phyloP scores from a whole-genome alignment of 2,797 vertebrate genomes.

The Eremophila alpestris region DNA sequence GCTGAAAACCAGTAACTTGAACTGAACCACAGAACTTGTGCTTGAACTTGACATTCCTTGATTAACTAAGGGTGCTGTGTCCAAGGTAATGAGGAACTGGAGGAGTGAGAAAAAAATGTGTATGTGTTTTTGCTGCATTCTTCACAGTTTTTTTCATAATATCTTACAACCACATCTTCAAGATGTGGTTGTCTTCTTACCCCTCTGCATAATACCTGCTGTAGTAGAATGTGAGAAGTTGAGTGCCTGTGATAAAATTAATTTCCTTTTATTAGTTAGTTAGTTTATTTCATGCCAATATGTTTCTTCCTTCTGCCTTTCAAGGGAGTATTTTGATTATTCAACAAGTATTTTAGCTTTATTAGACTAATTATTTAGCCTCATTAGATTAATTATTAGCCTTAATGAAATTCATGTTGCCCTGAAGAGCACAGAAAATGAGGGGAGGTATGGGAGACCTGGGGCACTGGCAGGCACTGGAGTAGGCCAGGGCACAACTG shows the following conservation, averaged over 20 bases:
- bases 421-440: background rate
- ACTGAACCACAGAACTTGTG: background rate
- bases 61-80: background rate
- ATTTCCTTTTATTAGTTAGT: conserved; percentile 7
- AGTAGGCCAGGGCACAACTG: background rate
- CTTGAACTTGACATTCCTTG: background rate
- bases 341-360: conserved; percentile 3
- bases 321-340: background rate
- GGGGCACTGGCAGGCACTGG: background rate
- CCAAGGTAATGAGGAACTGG: background rate
- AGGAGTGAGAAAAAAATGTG: background rate
- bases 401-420: background rate
- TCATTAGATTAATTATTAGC: background rate
- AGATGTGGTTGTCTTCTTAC: background rate
- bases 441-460: background rate
- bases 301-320: background rate
- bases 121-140: background rate
- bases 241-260: background rate
- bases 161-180: background rate
- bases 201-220: background rate
- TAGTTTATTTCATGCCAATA: background rate
- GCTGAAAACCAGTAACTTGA: background rate
- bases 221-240: background rate
- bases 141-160: background rate
- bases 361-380: conserved; percentile 30